Evolutionary conservation across 2,888 invertebrate genomes (phyloP).

Genomic region (Caenorhabditis panamensis): DNA sequence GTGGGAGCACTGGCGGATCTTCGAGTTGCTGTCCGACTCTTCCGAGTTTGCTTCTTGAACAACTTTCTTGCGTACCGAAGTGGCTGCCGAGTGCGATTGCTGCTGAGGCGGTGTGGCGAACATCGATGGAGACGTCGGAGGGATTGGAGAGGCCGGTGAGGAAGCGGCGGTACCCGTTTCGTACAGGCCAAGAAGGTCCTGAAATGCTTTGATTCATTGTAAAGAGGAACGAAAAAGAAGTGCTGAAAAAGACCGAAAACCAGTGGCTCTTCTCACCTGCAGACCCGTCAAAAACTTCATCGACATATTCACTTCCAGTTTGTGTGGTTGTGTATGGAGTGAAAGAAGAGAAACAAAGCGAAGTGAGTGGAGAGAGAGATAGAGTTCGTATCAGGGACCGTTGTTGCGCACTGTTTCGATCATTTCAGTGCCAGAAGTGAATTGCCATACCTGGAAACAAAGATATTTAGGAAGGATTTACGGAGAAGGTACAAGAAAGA

Average conservation of each 20-base stretch:
- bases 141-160: constrained; percentile 63
- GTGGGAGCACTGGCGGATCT: constrained; percentile 72
- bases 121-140: constrained; percentile 54
- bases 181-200: constrained; percentile 69
- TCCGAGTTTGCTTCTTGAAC: constrained; percentile 54
- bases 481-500: not conserved
- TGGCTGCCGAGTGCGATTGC: constrained; percentile 61
- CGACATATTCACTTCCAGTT: constrained; percentile 68
- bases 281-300: constrained; percentile 74
- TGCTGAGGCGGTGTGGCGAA: constrained; percentile 49
- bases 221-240: constrained; percentile 1
- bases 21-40: constrained; percentile 32
- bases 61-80: constrained; percentile 56
- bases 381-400: constrained; percentile 48
- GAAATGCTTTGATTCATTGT: not conserved
- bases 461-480: too few relatives aligned
- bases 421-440: constrained; percentile 58
- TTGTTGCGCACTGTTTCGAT: constrained; percentile 31
- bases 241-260: constrained; percentile 30
- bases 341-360: constrained; percentile 21
- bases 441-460: constrained; percentile 45
- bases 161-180: constrained; percentile 60
- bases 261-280: constrained; percentile 61
- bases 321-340: constrained; percentile 32
- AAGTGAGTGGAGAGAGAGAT: constrained; percentile 20